Evolutionary conservation across 2,113 vertebrate genomes (phyloP).

Genomic region (Tachycineta bicolor): DNA sequence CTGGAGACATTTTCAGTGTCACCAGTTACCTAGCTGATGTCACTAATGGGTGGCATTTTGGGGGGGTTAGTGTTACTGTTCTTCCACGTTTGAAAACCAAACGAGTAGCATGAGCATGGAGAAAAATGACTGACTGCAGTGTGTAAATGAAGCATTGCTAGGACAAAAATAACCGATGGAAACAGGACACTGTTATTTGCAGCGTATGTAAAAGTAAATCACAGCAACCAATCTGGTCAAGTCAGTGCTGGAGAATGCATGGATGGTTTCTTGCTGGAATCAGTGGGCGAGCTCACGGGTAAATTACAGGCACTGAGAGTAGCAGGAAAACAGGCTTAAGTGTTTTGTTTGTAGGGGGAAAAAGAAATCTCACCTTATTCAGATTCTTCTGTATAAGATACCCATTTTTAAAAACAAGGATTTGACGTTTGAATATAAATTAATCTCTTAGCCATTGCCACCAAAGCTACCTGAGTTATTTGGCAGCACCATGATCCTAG

Average conservation of each 20-base stretch:
- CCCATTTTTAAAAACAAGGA: neutral
- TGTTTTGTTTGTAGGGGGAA: neutral
- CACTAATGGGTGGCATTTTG: neutral
- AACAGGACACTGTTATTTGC: neutral
- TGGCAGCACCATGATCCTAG: rapidly evolving
- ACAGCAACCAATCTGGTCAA: neutral
- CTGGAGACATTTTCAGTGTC: neutral
- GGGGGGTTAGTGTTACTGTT: neutral
- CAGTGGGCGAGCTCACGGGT: rapidly evolving
- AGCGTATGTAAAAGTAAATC: neutral
- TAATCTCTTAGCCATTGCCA: neutral
- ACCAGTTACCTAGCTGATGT: neutral
- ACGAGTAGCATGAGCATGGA: neutral
- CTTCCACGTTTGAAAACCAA: neutral
- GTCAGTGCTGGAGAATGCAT: neutral
- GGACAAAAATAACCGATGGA: neutral
- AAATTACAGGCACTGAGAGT: neutral
- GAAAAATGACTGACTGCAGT: neutral
- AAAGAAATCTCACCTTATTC: neutral
- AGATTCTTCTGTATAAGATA: neutral
- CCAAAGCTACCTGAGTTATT: neutral
- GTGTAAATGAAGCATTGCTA: neutral
- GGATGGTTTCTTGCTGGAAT: neutral
- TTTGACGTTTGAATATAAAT: neutral
- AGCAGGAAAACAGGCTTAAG: neutral